Conservation (phyloP, 2,888 invertebrate species). For the Caenorhabditis wallacei region DNA sequence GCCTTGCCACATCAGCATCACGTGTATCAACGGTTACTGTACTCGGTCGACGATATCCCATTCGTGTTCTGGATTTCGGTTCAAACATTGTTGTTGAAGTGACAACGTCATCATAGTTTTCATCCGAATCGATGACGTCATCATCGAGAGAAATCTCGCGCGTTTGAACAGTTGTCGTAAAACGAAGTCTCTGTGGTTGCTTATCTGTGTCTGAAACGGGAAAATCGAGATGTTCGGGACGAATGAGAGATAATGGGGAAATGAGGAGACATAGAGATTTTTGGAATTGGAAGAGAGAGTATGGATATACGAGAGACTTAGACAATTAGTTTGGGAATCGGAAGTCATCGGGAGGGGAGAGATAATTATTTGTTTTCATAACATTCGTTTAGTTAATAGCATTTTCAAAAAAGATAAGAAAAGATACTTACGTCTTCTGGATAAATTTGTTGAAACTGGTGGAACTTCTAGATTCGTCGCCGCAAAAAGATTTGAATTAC, state of each 20-base stretch:
- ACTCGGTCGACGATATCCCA: conserved; percentile 45
- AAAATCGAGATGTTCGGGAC: conserved; percentile 36
- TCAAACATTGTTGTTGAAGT: conserved; percentile 32
- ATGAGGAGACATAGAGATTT: conserved; percentile 26
- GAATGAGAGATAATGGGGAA: conserved; percentile 4
- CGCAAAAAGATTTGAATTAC: conserved; percentile 61
- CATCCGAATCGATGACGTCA: conserved; percentile 42
- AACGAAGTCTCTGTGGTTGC: conserved; percentile 56
- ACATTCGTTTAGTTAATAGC: conserved; percentile 9
- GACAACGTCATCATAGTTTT: conserved; percentile 39
- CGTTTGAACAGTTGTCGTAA: conserved; percentile 59
- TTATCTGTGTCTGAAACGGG: conserved; percentile 63
- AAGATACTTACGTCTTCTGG: conserved; percentile 70
- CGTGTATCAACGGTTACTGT: conserved; percentile 60
- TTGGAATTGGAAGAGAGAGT: conserved; percentile 2
- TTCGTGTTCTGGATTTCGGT: conserved; percentile 7
- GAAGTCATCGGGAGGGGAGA: conserved; percentile 5
- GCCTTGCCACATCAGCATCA: conserved; percentile 53
- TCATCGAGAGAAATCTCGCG: conserved; percentile 50
- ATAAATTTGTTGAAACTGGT: conserved; percentile 30
- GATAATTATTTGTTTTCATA: conserved; percentile 28
- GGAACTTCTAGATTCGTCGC: conserved; percentile 46
- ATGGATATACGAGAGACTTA: conserved; percentile 32
- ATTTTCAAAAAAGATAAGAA: background rate
- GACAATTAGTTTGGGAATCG: conserved; percentile 41